Percentiles rank a stretch among this genome's conserved stretches.
Conservation (phyloP, 2,797 vertebrate species). For the Gallinago stenura region DNA sequence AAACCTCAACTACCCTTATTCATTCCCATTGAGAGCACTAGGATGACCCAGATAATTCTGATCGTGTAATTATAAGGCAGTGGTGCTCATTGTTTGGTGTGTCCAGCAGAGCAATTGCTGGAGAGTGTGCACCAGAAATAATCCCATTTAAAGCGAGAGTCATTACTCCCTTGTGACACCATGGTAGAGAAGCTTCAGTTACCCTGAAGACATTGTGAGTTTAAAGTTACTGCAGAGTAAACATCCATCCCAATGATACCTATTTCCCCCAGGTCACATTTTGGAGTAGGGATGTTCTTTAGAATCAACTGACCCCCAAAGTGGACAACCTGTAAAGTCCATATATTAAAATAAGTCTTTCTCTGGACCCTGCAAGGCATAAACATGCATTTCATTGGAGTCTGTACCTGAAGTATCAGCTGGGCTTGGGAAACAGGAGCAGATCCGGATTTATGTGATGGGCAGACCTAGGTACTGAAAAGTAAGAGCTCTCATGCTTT, state of each 20-base stretch:
- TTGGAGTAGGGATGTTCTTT: background rate
- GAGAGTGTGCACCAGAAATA: background rate
- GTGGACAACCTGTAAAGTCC: background rate
- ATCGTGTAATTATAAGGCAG: background rate
- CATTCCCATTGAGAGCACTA: background rate
- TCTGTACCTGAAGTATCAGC: background rate
- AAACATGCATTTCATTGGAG: background rate
- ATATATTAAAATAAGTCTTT: background rate
- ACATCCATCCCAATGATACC: background rate
- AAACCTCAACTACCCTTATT: background rate
- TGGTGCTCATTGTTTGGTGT: background rate
- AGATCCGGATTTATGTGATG: background rate
- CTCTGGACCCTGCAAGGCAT: background rate
- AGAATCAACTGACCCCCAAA: background rate
- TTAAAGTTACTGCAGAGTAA: background rate
- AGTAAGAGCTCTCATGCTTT: background rate
- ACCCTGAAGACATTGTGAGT: background rate
- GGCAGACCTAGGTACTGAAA: background rate
- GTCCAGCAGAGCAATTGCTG: background rate
- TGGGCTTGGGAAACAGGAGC: background rate
- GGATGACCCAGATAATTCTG: background rate
- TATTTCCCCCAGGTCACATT: background rate
- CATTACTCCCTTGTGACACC: background rate
- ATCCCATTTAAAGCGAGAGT: background rate
- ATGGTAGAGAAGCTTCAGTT: background rate